A percentile compares a stretch with the other conserved stretches of the same genome.
phyloP scores from a whole-genome alignment of 2,113 vertebrate genomes.

The Eonycteris spelaea region DNA sequence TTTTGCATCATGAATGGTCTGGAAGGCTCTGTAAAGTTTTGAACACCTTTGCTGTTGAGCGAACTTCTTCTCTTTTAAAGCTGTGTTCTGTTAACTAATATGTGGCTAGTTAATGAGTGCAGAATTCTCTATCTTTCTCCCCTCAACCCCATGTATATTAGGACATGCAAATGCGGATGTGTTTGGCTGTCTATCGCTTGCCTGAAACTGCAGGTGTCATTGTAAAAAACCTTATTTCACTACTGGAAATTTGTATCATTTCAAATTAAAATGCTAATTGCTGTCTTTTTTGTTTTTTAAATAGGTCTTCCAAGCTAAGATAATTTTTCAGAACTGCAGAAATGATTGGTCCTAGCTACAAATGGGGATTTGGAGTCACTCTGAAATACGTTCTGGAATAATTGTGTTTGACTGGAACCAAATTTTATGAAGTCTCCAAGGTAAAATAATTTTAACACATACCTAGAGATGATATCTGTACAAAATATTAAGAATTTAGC shows the following conservation, averaged over 20 bases:
- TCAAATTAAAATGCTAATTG: slow-evolving; percentile 72
- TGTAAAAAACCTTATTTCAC: slow-evolving; percentile 62
- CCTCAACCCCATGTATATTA: neutral
- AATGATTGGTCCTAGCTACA: slow-evolving; percentile 75
- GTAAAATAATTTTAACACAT: slow-evolving; percentile 78
- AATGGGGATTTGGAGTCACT: slow-evolving; percentile 81
- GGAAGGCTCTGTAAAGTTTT: neutral
- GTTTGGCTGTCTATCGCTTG: neutral
- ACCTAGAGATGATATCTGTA: neutral
- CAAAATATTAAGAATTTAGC: neutral
- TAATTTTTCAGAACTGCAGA: slow-evolving; percentile 78
- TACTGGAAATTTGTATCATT: slow-evolving; percentile 43
- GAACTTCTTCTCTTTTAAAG: neutral
- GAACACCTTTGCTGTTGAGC: neutral
- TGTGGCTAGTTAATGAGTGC: neutral
- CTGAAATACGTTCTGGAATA: slow-evolving; percentile 80
- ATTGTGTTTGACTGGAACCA: slow-evolving; percentile 82
- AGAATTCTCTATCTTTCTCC: neutral
- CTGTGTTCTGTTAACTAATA: neutral
- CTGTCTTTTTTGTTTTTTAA: slow-evolving; percentile 72
- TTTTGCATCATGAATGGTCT: neutral
- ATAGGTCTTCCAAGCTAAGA: slow-evolving; percentile 76
- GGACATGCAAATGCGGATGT: neutral
- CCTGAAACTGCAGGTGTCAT: slow-evolving; percentile 49
- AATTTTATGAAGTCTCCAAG: slow-evolving; percentile 81